Evolutionary conservation across 2,797 vertebrate genomes (phyloP), one percentile per base, ranked within the genome.

Genomic region (Ptychadena robeensis): DNA sequence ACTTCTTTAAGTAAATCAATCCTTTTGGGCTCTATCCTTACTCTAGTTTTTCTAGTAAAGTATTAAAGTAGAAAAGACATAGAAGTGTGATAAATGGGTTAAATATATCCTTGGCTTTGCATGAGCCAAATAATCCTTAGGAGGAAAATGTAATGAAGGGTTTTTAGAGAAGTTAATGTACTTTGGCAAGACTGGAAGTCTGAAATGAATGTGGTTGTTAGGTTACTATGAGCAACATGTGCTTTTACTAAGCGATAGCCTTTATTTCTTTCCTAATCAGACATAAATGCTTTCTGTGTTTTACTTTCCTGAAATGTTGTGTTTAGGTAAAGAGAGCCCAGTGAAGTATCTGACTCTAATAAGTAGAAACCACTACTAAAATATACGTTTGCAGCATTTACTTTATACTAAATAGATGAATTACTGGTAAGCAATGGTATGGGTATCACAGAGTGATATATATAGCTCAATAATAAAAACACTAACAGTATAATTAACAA

Each of bases 171-270:
- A 86, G 84, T 74, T 90, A 91, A 93, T 88, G 87, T 93, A 92
- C 92, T 93, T 93, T 94, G 93, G 93, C 92, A 93, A 89, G 85
- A 89, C 48, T 74, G 34, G 64, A 75, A 82, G 70, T 81, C 66
- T 44, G 79, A 86, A 87, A 86, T 85, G 77, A 91, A 88, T 89
- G 91, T 65, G 88, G 90, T 91, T 91, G 88, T 89, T 91, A 92
- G 91, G 92, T 93, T 89, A 69, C 86, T 87, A 86, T 89, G 82
- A 91, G 90, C 80, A 91, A 90, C 94, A 94, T 93, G 91, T 92
- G 93, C 92, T 93, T 93, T 92, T 85, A 91, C 87, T 92, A 93
- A 94, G 86, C 86, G 77, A 68, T 65, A 82, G 74, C 86, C 83
- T 85, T 89, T 82, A 80, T 90, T 89, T 86, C 86, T 90, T 89